Evolutionary conservation across 2,888 invertebrate species (phyloP).

Genomic region (Pheosia tremula): DNA sequence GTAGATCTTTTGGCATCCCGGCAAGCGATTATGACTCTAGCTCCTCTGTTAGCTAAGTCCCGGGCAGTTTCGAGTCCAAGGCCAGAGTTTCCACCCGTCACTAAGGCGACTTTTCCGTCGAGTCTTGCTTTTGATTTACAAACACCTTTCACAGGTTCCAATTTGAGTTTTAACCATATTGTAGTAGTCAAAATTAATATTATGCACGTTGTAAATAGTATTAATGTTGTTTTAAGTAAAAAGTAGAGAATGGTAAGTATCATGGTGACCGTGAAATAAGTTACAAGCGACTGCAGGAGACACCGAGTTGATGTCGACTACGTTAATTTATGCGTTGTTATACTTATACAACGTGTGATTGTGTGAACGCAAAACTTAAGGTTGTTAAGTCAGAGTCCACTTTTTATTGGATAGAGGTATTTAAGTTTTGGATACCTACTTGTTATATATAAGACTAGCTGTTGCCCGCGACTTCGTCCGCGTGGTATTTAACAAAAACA

Average conservation of each 20-base stretch:
- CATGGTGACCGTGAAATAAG: slow-evolving; percentile 16
- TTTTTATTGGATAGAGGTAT: no score
- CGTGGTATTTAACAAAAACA: no score
- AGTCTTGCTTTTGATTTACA: slow-evolving; percentile 60
- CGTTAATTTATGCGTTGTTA: background rate
- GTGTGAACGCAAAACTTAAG: no score
- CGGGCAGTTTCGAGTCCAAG: slow-evolving; percentile 91
- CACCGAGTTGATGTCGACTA: background rate
- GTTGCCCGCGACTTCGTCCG: no score
- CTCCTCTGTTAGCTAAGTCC: slow-evolving; percentile 89
- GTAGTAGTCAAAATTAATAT: background rate
- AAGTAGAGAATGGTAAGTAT: slow-evolving; percentile 9
- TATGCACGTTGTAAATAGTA: background rate
- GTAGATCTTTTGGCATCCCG: slow-evolving; percentile 89
- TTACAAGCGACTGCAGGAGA: slow-evolving; percentile 6
- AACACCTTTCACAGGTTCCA: slow-evolving; percentile 38
- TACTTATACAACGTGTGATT: no score
- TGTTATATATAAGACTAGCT: no score
- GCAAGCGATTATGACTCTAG: slow-evolving; percentile 90
- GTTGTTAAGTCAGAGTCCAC: no score
- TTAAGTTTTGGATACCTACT: no score
- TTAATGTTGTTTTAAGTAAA: slow-evolving; percentile 1
- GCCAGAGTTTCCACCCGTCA: slow-evolving; percentile 93
- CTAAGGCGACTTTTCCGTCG: slow-evolving; percentile 86
- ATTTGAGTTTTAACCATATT: slow-evolving; percentile 14